Conservation (phyloP, 2,797 vertebrate genomes). For the Epinephelus awoara region DNA sequence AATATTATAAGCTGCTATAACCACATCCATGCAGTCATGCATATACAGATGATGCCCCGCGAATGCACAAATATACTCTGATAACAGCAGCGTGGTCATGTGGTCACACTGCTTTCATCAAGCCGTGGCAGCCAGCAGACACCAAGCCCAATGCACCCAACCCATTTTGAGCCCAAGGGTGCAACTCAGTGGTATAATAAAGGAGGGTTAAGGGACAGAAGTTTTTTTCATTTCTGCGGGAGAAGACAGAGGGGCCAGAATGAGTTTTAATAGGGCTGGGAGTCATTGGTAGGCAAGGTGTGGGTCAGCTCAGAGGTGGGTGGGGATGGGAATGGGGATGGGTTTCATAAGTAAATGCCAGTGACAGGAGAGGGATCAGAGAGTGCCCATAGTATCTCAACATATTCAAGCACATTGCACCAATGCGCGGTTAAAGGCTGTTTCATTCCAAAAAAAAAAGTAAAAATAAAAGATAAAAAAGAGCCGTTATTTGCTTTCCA, state of each 20-base stretch:
- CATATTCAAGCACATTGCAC: slow-evolving; percentile 83
- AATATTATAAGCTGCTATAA: slow-evolving; percentile 61
- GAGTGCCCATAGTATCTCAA: slow-evolving; percentile 76
- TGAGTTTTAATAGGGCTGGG: slow-evolving; percentile 59
- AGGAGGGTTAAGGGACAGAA: slow-evolving; percentile 9
- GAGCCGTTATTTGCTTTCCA: slow-evolving; percentile 65
- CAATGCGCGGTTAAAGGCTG: slow-evolving; percentile 76
- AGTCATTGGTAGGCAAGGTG: slow-evolving; percentile 71
- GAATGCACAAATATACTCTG: slow-evolving; percentile 74
- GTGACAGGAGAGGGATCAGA: slow-evolving; percentile 87
- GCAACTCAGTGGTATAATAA: slow-evolving; percentile 29
- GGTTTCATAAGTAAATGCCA: slow-evolving; percentile 90
- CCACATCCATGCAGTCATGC: slow-evolving; percentile 79
- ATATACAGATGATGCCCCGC: slow-evolving; percentile 74
- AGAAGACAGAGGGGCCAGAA: slow-evolving; percentile 46
- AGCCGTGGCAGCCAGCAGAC: slow-evolving; percentile 76
- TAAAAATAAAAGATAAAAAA: slow-evolving; percentile 44
- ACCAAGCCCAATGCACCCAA: slow-evolving; percentile 74
- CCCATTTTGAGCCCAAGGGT: slow-evolving; percentile 58
- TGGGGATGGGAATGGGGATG: slow-evolving; percentile 78
- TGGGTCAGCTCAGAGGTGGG: slow-evolving; percentile 77
- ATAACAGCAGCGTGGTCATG: slow-evolving; percentile 73
- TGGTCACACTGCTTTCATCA: slow-evolving; percentile 74
- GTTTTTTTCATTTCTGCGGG: slow-evolving; percentile 37
- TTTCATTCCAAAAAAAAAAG: slow-evolving; percentile 77